Base-by-base conservation (phyloP, 2,113 vertebrate species). In the Bubo blakistoni region DNA sequence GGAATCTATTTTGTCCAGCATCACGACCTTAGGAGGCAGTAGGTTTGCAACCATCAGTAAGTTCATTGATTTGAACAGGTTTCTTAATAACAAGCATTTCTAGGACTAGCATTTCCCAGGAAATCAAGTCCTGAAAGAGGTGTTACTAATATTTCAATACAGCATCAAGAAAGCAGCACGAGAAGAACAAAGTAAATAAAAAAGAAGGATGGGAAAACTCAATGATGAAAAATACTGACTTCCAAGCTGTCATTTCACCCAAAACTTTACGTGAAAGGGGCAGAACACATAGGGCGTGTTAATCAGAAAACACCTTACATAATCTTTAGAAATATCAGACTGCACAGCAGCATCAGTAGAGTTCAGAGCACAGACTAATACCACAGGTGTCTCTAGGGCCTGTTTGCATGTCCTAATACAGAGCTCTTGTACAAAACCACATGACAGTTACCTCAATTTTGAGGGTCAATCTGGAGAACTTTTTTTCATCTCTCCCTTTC, bases 121-220 rank as follows among this genome's bases (percentile, higher is more conserved):
- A 16, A 5, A 83, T 32, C 36, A 42, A 80, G 25, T 66, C 44
- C 79, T 30, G 10, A 29, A 82, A 4, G 3, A 44, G 24, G 12
- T 11, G 9, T 61, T 44, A 46, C 13, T 55, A 27, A 44, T 63
- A 72, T 59, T 79, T 59, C 70, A 51, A 5, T 36, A 24, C 7
- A 86, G 8, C 20, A 12, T 3, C 10, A 4, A 49, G 61, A 90
- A 81, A 25, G 21, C 2, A 51, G 2, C 51, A 55, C 0, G 1
- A 80, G 16, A 86, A 62, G 12, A 46, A 77, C 5, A 42, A 86
- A 44, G 9, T 8, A 78, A 69, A 46, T 14, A 57, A 55, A 83
- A 38, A 1, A 84, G 22, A 78, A 84, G 22, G 7, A 32, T 2
- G 3, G 15, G n/a, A 63, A 72, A 59, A 71, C 20, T 59, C 19